These are phyloP conservation scores for Crax fasciolata DNA, from an alignment of 2,797 vertebrate species.

Conservation along the genomic window DNA sequence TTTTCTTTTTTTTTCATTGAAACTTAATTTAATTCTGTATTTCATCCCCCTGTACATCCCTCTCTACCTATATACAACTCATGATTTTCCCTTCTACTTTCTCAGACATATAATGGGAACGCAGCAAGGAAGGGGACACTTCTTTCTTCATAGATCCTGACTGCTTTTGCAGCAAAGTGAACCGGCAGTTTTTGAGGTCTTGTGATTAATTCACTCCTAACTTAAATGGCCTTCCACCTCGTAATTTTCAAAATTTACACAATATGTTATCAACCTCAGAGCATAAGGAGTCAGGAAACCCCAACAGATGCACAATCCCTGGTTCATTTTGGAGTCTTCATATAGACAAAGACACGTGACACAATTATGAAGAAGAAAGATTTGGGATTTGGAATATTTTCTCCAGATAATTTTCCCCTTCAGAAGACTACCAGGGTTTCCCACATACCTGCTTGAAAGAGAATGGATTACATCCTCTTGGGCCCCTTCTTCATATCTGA, in stretches of 20 bases:
- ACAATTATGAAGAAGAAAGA: neutral
- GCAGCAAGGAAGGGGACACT: neutral
- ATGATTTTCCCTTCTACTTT: neutral
- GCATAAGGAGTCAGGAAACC: neutral
- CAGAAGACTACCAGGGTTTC: neutral
- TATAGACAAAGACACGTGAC: neutral
- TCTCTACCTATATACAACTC: neutral
- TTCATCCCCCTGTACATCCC: no score
- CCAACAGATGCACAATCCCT: neutral
- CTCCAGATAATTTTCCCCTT: neutral
- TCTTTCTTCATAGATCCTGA: neutral
- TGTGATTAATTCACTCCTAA: neutral
- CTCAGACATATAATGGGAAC: neutral
- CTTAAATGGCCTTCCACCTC: neutral
- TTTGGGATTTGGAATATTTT: neutral
- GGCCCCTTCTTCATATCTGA: neutral
- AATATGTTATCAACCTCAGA: neutral
- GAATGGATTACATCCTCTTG: neutral
- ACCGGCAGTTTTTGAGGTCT: neutral
- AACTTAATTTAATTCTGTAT: neutral
- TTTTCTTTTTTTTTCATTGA: neutral
- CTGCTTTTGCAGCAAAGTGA: neutral
- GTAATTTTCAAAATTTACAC: neutral
- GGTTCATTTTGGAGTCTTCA: neutral
- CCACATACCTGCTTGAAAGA: neutral